Evolutionary conservation across 2,888 invertebrate species (phyloP).

Genomic region (Pherbina coryleti): DNA sequence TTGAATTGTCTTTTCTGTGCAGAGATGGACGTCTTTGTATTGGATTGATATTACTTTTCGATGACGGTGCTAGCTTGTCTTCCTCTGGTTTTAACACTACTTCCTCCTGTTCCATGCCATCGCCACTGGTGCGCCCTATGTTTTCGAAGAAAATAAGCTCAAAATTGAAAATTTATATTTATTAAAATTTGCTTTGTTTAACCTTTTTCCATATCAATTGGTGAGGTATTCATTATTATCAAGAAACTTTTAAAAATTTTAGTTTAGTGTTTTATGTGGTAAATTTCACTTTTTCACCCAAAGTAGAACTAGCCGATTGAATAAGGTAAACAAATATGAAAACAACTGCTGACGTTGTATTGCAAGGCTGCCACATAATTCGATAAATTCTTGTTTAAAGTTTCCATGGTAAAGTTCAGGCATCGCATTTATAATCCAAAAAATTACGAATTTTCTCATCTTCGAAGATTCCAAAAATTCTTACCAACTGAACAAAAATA

Average conservation of each 20-base stretch:
- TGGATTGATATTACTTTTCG: conserved; percentile 25
- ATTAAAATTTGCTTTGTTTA: neutral
- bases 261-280: neutral
- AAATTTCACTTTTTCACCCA: neutral
- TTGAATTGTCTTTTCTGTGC: conserved; percentile 56
- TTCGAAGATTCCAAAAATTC: no score
- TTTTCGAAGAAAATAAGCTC: conserved; percentile 9
- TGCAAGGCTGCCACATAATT: neutral
- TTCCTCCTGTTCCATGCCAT: conserved; percentile 79
- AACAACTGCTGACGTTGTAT: conserved; percentile 8
- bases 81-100: conserved; percentile 56
- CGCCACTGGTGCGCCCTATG: conserved; percentile 76
- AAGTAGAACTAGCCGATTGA: neutral
- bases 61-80: conserved; percentile 48
- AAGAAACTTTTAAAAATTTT: neutral
- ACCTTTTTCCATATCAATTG: conserved; percentile 35
- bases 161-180: neutral
- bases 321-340: neutral
- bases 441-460: no score
- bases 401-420: no score
- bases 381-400: no score
- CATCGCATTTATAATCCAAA: no score
- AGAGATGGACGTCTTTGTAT: conserved; percentile 47
- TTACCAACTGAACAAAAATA: no score
- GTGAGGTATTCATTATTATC: conserved; percentile 29